These are phyloP conservation scores for Harmothoe impar DNA, from an alignment of 2,888 invertebrate genomes.

Conservation along the genomic window DNA sequence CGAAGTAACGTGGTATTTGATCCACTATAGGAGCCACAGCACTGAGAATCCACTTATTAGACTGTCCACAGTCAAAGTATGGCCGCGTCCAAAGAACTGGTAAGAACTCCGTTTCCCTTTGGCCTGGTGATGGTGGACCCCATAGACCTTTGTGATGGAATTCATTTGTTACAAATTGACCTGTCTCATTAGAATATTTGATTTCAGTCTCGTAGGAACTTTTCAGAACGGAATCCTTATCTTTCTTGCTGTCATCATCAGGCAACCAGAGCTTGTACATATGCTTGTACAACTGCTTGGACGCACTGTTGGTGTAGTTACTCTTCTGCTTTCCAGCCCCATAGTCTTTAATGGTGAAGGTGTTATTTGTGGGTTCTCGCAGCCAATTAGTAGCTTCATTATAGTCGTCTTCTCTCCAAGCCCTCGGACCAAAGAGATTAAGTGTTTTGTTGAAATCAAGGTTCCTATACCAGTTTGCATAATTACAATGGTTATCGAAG, in stretches of 20 bases:
- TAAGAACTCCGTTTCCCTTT: constrained; percentile 85
- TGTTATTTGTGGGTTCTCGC: constrained; percentile 96
- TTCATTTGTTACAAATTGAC: constrained; percentile 76
- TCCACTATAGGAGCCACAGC: constrained; percentile 97
- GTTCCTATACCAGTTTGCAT: constrained; percentile 95
- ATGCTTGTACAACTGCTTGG: constrained; percentile 91
- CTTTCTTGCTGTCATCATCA: constrained; percentile 91
- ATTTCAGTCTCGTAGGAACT: constrained; percentile 80
- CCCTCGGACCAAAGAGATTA: constrained; percentile 96
- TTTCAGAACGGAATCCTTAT: constrained; percentile 71
- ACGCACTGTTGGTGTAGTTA: constrained; percentile 95
- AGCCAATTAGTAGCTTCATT: constrained; percentile 95
- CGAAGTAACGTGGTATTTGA: constrained; percentile 89
- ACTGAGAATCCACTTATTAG: constrained; percentile 97
- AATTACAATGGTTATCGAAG: constrained; percentile 96
- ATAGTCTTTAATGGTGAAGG: constrained; percentile 86
- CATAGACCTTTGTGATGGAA: constrained; percentile 79
- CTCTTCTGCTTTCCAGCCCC: constrained; percentile 89
- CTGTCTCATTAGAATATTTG: constrained; percentile 80
- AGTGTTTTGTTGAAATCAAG: constrained; percentile 96
- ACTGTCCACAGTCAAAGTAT: constrained; percentile 97
- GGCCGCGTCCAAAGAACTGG: constrained; percentile 97
- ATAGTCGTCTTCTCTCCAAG: constrained; percentile 86
- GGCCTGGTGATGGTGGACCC: constrained; percentile 83
- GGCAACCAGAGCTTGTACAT: constrained; percentile 97